Conservation (phyloP, 2,888 invertebrate species). For the Folsomia candida region DNA sequence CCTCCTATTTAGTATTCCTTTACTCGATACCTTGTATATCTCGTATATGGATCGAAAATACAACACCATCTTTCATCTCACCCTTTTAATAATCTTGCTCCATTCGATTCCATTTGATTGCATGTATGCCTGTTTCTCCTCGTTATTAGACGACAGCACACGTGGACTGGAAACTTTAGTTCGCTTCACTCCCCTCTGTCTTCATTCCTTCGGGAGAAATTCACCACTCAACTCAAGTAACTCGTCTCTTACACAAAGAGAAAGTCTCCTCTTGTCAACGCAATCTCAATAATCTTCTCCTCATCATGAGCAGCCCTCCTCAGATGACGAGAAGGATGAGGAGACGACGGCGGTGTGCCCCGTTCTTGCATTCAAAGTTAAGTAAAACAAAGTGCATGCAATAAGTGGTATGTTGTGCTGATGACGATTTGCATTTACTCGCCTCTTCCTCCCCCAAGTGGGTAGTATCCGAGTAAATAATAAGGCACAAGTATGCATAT, state of each 20-base stretch:
- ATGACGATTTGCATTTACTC: background rate
- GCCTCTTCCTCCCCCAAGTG: background rate
- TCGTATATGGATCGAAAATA: too few species aligned
- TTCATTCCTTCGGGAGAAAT: background rate
- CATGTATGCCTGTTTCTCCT: too few species aligned
- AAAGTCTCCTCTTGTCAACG: background rate
- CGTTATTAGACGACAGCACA: background rate
- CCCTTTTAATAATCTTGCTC: background rate
- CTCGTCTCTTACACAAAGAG: background rate
- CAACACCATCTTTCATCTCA: background rate
- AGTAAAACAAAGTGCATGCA: constrained; percentile 1
- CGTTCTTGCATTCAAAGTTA: too few species aligned
- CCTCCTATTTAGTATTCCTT: too few species aligned
- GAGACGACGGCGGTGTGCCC: background rate
- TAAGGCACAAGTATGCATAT: too few species aligned
- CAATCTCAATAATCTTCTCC: background rate
- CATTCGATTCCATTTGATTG: background rate
- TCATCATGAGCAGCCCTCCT: too few species aligned
- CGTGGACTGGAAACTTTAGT: background rate
- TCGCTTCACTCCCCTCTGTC: too few species aligned
- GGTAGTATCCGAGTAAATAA: background rate
- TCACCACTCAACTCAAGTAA: background rate
- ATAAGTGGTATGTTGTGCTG: background rate
- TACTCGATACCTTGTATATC: too few species aligned
- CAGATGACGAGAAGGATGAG: background rate